Evolutionary conservation across 2,113 vertebrate genomes (phyloP).

Genomic region (Myrmecophaga tridactyla): DNA sequence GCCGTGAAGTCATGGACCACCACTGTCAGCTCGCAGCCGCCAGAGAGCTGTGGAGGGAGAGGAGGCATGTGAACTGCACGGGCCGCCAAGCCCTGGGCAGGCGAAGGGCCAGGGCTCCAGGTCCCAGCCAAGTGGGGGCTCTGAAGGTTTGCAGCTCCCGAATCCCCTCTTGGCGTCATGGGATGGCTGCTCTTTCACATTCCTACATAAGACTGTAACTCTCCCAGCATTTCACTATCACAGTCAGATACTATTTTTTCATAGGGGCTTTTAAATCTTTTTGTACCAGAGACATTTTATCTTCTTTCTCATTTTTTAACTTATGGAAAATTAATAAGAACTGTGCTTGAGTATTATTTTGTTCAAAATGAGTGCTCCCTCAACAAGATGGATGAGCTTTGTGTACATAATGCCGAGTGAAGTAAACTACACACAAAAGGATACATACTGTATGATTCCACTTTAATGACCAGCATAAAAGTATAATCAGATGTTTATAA

Average conservation of each 20-base stretch:
- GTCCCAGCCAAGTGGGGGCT: fast-evolving
- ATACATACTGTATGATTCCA: too few species aligned
- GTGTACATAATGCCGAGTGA: too few species aligned
- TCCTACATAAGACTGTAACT: fast-evolving
- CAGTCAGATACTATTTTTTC: not conserved
- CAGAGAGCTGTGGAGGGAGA: constrained; percentile 89
- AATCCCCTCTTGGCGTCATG: not conserved
- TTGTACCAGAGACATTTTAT: not conserved
- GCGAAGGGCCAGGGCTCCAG: fast-evolving
- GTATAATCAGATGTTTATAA: too few species aligned
- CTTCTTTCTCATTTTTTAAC: not conserved
- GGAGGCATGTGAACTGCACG: constrained; percentile 52
- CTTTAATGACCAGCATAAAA: too few species aligned
- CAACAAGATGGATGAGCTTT: too few species aligned
- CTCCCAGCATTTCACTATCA: not conserved
- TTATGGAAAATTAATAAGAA: not conserved
- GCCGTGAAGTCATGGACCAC: constrained; percentile 98
- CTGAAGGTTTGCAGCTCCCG: fast-evolving
- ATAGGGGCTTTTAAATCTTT: not conserved
- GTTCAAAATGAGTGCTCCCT: not conserved
- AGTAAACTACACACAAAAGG: too few species aligned
- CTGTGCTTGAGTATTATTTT: not conserved
- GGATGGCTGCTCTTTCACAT: fast-evolving
- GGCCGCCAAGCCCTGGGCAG: not conserved
- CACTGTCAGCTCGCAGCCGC: constrained; percentile 97